Conservation (phyloP, 2,797 vertebrate genomes). For the Ara ararauna region DNA sequence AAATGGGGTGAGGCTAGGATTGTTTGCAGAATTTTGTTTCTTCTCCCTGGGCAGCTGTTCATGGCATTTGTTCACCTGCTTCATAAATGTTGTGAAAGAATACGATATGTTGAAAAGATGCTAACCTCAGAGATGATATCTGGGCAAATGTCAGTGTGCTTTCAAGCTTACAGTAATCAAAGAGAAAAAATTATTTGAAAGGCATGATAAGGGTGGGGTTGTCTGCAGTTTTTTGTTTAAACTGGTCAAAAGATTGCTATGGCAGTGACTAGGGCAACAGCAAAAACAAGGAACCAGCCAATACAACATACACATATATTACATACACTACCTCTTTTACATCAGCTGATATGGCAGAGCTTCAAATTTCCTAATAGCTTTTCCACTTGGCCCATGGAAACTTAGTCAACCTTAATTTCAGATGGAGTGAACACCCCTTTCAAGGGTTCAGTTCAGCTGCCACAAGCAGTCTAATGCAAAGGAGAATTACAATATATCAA, state of each 20-base stretch:
- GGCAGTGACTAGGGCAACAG: background rate
- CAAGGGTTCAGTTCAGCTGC: background rate
- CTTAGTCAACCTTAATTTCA: background rate
- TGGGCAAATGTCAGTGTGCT: background rate
- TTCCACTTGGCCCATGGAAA: slow-evolving; percentile 19
- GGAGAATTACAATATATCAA: background rate
- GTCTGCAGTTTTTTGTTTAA: background rate
- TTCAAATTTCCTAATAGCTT: background rate
- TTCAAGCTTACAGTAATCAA: background rate
- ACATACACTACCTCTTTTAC: background rate
- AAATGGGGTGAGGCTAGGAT: background rate
- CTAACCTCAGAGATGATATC: slow-evolving; percentile 35
- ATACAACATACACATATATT: background rate
- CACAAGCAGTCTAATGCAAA: background rate
- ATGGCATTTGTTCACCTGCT: background rate
- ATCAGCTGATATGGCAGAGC: slow-evolving; percentile 24
- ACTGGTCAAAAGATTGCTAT: background rate
- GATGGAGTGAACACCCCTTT: background rate
- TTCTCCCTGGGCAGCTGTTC: background rate
- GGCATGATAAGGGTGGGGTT: background rate
- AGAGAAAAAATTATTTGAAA: background rate
- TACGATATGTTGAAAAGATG: background rate
- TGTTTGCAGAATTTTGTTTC: background rate
- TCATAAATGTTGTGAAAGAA: background rate
- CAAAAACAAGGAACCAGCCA: background rate